Percentiles rank a stretch among this genome's conserved stretches.
phyloP scores from a whole-genome alignment of 2,113 vertebrate genomes.

The Epinephelus lanceolatus region DNA sequence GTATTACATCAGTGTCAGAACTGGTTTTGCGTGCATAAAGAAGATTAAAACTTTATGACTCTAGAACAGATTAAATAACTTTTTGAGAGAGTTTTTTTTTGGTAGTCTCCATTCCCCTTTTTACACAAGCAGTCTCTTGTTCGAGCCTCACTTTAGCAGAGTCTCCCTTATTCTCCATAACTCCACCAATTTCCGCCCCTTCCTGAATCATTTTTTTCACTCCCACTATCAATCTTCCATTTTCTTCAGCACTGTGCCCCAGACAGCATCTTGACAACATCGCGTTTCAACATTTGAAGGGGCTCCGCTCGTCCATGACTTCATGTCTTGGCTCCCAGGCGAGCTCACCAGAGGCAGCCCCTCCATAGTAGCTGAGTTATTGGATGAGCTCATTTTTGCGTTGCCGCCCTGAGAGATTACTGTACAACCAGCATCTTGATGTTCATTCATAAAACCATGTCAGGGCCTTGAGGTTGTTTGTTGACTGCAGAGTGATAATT shows the following conservation, averaged over 20 bases:
- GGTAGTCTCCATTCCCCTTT: not conserved
- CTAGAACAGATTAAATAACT: not conserved
- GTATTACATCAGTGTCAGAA: not conserved
- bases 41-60: slow-evolving; percentile 7
- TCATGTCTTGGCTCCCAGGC: slow-evolving; percentile 70
- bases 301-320: slow-evolving; percentile 55
- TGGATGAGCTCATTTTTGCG: slow-evolving; percentile 74
- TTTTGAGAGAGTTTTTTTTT: not conserved
- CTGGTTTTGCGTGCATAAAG: not conserved
- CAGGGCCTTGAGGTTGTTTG: slow-evolving; percentile 37
- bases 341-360: slow-evolving; percentile 50
- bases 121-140: slow-evolving; percentile 32
- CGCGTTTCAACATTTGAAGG: slow-evolving; percentile 42
- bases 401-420: slow-evolving; percentile 46
- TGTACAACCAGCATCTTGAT: slow-evolving; percentile 41
- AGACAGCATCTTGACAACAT: slow-evolving; percentile 50
- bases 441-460: slow-evolving; percentile 75
- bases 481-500: slow-evolving; percentile 31
- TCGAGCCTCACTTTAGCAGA: slow-evolving; percentile 1
- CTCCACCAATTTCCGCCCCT: slow-evolving; percentile 29
- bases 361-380: slow-evolving; percentile 77
- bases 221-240: slow-evolving; percentile 11
- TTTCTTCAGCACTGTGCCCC: slow-evolving; percentile 22
- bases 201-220: slow-evolving; percentile 31
- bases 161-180: slow-evolving; percentile 27